A percentile compares a stretch with the other conserved stretches of the same genome.
These are phyloP conservation scores for Oxyura jamaicensis DNA, from an alignment of 2,113 vertebrate genomes.

Conservation along the genomic window DNA sequence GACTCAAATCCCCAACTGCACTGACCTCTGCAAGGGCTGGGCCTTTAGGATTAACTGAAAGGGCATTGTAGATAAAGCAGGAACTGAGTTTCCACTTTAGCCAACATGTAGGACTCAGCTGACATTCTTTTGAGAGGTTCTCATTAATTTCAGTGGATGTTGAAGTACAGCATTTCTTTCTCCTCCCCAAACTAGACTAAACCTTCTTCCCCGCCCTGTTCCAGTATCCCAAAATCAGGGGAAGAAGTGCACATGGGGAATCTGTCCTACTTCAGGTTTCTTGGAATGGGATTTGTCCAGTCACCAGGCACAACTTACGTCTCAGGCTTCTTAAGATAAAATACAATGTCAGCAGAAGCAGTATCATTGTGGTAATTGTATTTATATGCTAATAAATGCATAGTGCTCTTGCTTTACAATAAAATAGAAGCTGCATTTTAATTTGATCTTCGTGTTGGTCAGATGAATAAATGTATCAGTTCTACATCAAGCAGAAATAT, in stretches of 20 bases:
- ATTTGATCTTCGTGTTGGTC: background rate
- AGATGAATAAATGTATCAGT: background rate
- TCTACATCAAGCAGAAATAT: background rate
- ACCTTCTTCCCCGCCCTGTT: background rate
- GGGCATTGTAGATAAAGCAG: background rate
- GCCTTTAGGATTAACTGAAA: background rate
- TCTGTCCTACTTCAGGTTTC: background rate
- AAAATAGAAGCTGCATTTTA: background rate
- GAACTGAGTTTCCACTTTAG: background rate
- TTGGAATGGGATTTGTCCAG: background rate
- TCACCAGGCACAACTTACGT: background rate
- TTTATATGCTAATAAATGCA: background rate
- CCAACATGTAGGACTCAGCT: background rate
- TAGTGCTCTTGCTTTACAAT: background rate
- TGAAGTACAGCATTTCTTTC: background rate
- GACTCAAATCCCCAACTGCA: background rate
- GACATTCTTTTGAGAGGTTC: background rate
- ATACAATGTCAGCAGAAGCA: background rate
- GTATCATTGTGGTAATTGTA: background rate
- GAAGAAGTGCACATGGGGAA: background rate
- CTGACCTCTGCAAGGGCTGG: background rate
- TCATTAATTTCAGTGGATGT: background rate
- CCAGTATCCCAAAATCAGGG: background rate
- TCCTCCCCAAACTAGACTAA: background rate
- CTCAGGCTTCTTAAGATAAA: background rate